Evolutionary conservation across 23 tunicate species (phyloP).

Genomic region (Trididemnum nubilum): DNA sequence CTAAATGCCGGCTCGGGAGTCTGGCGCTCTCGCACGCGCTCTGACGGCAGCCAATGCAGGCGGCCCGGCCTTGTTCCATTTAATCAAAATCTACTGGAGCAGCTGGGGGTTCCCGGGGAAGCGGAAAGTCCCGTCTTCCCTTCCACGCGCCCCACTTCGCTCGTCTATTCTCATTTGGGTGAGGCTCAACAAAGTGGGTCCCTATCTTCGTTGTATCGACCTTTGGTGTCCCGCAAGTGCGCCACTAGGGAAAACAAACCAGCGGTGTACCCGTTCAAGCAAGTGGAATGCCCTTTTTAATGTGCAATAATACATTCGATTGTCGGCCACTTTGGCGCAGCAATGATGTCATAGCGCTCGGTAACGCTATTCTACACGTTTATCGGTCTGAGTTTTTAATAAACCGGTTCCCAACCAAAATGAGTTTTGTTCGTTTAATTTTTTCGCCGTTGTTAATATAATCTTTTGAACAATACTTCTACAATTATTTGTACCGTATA

Average conservation of each 20-base stretch:
- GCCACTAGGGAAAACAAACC: conserved; percentile 10
- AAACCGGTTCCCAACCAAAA: too few species aligned
- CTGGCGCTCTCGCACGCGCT: conserved; percentile 62
- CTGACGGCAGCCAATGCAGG: conserved; percentile 51
- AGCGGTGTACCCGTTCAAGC: conserved; percentile 39
- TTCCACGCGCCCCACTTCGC: neutral
- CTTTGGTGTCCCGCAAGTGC: conserved; percentile 40
- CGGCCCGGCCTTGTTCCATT: conserved; percentile 22
- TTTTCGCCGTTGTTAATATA: too few species aligned
- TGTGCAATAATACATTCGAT: too few species aligned
- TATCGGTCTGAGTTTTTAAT: too few species aligned
- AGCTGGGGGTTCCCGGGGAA: neutral
- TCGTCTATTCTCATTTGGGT: neutral
- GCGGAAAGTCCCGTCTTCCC: neutral
- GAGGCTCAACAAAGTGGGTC: neutral
- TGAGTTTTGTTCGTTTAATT: too few species aligned
- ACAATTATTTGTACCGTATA: too few species aligned
- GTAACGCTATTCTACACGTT: too few species aligned
- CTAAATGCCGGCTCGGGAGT: too few species aligned
- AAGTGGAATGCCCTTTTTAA: conserved; percentile 78
- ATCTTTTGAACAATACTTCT: too few species aligned
- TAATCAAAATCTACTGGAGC: neutral
- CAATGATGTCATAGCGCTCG: too few species aligned
- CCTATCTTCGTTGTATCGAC: neutral
- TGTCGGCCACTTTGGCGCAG: too few species aligned